Evolutionary conservation across 2,113 vertebrate genomes (phyloP).

Genomic region (Burhinus bistriatus): DNA sequence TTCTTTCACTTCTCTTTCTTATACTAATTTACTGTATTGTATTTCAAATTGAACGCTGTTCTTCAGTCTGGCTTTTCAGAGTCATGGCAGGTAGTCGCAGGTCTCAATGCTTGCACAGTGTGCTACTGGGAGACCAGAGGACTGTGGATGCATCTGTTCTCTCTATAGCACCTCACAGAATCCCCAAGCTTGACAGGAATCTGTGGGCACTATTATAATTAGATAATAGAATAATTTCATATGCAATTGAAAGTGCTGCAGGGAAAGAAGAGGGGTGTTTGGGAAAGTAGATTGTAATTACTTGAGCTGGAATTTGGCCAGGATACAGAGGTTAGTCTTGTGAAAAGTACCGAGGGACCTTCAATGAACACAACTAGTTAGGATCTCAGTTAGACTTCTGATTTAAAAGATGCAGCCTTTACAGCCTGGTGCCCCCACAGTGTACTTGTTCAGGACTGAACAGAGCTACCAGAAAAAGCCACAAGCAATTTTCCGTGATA

Average conservation of each 20-base stretch:
- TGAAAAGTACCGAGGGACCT: background rate
- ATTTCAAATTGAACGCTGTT: background rate
- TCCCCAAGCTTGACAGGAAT: background rate
- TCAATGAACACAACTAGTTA: background rate
- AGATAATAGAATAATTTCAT: constrained; percentile 58
- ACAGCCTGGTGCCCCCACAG: constrained; percentile 1
- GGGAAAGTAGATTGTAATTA: constrained; percentile 56
- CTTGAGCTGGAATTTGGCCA: constrained; percentile 67
- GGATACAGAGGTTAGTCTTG: constrained; percentile 23
- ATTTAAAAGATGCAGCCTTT: background rate
- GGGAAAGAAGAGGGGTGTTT: constrained; percentile 14
- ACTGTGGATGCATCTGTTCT: background rate
- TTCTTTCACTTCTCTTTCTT: background rate
- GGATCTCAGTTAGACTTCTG: background rate
- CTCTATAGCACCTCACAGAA: background rate
- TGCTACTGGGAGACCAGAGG: background rate
- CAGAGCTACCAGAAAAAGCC: constrained; percentile 18
- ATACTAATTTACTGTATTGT: background rate
- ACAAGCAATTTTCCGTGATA: background rate
- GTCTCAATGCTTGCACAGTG: accelerated
- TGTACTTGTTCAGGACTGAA: background rate
- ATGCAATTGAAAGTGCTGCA: constrained; percentile 46
- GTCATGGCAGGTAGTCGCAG: background rate
- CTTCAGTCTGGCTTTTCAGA: background rate
- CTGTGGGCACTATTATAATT: constrained; percentile 38